Evolutionary conservation across 2,888 invertebrate genomes (phyloP).

Genomic region (Drosophila anomelani): DNA sequence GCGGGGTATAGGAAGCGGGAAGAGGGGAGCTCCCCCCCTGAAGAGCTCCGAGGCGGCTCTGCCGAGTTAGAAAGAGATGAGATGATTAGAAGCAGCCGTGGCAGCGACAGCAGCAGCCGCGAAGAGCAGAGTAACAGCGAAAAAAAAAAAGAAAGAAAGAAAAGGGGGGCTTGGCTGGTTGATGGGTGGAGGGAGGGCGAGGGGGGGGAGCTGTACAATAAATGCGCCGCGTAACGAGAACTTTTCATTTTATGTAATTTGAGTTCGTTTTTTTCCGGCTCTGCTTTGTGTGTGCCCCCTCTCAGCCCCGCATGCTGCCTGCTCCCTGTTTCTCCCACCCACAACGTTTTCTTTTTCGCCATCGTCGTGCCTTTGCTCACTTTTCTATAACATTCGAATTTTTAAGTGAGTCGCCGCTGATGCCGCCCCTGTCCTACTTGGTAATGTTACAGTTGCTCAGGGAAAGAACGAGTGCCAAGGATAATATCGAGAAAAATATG

Average conservation of each 20-base stretch:
- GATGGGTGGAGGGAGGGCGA: slow-evolving; percentile 20
- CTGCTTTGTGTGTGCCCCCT: slow-evolving; percentile 42
- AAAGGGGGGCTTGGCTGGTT: not conserved
- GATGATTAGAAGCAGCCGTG: slow-evolving; percentile 70
- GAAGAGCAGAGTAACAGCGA: slow-evolving; percentile 44
- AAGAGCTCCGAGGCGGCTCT: slow-evolving; percentile 7
- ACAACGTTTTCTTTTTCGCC: slow-evolving; percentile 36
- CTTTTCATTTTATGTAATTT: slow-evolving; percentile 80
- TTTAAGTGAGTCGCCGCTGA: slow-evolving; percentile 66
- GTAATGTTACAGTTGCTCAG: not conserved
- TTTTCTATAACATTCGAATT: slow-evolving; percentile 79
- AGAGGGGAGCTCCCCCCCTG: not conserved
- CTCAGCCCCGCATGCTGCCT: not conserved
- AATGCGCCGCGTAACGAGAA: slow-evolving; percentile 78
- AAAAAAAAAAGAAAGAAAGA: slow-evolving; percentile 16
- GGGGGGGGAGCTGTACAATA: slow-evolving; percentile 42
- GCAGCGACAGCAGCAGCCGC: slow-evolving; percentile 37
- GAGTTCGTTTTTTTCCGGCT: slow-evolving; percentile 61
- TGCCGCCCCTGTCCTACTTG: not conserved
- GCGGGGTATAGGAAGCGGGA: not conserved
- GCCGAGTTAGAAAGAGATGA: slow-evolving; percentile 85
- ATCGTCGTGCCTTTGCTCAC: slow-evolving; percentile 75
- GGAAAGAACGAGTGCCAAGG: not conserved
- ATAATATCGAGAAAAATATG: not conserved
- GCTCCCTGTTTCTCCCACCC: not conserved